These are phyloP conservation scores for Chiroxiphia lanceolata DNA, from an alignment of 2,797 vertebrate genomes.

Conservation along the genomic window DNA sequence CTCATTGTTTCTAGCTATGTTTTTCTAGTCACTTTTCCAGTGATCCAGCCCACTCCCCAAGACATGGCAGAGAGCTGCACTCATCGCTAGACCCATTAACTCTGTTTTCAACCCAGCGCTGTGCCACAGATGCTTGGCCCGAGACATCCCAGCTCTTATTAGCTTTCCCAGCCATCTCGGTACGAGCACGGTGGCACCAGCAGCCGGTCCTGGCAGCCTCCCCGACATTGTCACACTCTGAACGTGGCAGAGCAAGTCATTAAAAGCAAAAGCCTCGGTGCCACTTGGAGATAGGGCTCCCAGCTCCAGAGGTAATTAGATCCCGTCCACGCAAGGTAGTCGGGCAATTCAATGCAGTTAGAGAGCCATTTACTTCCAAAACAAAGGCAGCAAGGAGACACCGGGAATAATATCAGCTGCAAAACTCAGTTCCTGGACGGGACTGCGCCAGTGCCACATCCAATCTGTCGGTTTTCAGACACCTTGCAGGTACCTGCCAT, in stretches of 20 bases:
- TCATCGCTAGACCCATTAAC: background rate
- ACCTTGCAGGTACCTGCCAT: background rate
- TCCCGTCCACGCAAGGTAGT: conserved; percentile 28
- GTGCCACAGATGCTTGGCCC: background rate
- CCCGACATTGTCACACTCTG: conserved; percentile 9
- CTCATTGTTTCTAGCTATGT: background rate
- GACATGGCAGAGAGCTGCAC: background rate
- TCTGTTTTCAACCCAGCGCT: background rate
- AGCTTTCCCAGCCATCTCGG: background rate
- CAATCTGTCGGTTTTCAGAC: background rate
- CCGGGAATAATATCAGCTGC: background rate
- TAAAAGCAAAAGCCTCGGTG: conserved; percentile 42
- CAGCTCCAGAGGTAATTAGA: conserved; percentile 59
- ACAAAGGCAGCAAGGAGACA: conserved; percentile 8
- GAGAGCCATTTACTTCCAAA: conserved; percentile 43
- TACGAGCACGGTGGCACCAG: background rate
- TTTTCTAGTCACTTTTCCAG: background rate
- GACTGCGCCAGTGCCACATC: background rate
- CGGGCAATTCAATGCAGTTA: conserved; percentile 46
- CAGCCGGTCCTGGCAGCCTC: conserved; percentile 22
- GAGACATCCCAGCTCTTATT: background rate
- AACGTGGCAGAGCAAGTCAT: background rate
- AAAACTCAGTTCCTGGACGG: background rate
- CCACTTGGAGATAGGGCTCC: background rate
- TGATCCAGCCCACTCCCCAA: background rate